Evolutionary conservation across 2,113 vertebrate genomes (phyloP), one percentile per base, ranked within the genome.

Genomic region (Catagonus wagneri): DNA sequence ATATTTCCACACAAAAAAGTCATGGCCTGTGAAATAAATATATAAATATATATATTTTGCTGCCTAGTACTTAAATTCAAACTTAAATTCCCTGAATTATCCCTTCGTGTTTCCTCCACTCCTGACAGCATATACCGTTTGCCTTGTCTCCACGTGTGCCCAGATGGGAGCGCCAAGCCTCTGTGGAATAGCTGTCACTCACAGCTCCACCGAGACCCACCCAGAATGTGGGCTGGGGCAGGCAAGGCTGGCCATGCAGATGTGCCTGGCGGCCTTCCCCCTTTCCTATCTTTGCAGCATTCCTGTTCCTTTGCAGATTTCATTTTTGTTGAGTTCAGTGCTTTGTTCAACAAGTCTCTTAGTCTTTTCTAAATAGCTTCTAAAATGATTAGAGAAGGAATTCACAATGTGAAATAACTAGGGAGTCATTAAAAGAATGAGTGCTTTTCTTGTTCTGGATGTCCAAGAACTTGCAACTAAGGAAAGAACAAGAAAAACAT

Each of bases 331-430:
- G 34, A 91, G 72, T 29, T 88, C n/a, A 36, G 65, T 84, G 54
- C 69, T 94, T 83, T 72, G 65, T 44, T 96, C 74, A 69, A 93
- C 32, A 80, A n/a, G 8, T 89, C 61, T 85, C 54, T 88, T 81
- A 90, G n/a, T 90, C 19, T 85, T 96, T 60, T 97, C 81, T 92
- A 92, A 93, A 85, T 63, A 56, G 56, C 68, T 86, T 89, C 56
- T 89, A 79, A 97, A 68, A 65, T 36, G 52, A 86, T 93, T 52
- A 89, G 17, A 68, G 65, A 83, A 86, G n/a, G 72, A 94, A 89
- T 81, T 85, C 39, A 65, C 56, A 71, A 81, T 65, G 63, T 39
- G 27, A 95, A 94, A 84, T 60, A 19, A 36, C 79, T n/a, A 27
- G 14, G 16, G 44, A 90, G 52, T 61, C 54, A 61, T 50, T 58